Conservation (phyloP, 2,888 invertebrate species). For the Ichneumon xanthorius region DNA sequence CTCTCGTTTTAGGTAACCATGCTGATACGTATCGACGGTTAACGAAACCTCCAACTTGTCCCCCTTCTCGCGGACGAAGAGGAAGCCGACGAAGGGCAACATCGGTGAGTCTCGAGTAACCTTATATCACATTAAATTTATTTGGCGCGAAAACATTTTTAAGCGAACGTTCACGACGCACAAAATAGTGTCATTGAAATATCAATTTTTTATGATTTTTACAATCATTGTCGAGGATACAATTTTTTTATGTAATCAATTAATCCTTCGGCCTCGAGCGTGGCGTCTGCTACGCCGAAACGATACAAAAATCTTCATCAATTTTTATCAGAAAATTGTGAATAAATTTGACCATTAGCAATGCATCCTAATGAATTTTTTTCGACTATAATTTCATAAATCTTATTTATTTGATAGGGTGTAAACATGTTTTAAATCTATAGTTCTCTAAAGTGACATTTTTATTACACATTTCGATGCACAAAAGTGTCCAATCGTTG, state of each 20-base stretch:
- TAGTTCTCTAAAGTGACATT: no score
- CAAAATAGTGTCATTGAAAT: background rate
- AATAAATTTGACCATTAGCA: no score
- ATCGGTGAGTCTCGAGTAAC: constrained; percentile 4
- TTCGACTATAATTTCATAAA: no score
- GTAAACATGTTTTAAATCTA: no score
- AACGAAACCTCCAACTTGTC: constrained; percentile 65
- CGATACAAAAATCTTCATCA: no score
- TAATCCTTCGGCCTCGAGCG: background rate
- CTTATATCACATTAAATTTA: background rate
- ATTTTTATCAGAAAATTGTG: no score
- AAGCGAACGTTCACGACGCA: background rate
- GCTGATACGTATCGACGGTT: constrained; percentile 66
- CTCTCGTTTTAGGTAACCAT: constrained; percentile 41
- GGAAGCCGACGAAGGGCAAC: background rate
- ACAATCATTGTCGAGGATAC: background rate
- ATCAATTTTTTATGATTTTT: background rate
- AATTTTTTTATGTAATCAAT: background rate
- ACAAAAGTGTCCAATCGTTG: no score
- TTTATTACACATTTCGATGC: no score
- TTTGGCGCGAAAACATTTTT: background rate
- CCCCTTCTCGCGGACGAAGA: constrained; percentile 30
- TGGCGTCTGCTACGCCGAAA: no score
- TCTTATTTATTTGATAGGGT: no score
- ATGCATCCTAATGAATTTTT: no score